Conservation (phyloP, 2,797 vertebrate genomes). For the Danio kyathit region DNA sequence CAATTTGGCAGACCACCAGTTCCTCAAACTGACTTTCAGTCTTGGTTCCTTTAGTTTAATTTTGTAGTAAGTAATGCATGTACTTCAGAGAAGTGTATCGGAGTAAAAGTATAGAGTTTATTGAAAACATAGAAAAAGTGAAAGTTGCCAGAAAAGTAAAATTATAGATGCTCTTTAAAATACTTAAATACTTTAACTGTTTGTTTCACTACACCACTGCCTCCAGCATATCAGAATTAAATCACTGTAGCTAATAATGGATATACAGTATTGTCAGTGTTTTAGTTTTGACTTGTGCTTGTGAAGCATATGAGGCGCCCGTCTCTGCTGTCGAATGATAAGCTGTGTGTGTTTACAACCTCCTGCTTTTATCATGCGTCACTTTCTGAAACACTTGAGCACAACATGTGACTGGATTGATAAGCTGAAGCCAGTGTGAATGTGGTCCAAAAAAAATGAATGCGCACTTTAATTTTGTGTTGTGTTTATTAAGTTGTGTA, state of each 20-base stretch:
- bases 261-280: neutral
- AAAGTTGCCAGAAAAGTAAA: no score
- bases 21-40: no score
- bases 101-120: no score
- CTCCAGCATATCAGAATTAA: neutral
- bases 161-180: no score
- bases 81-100: no score
- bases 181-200: no score
- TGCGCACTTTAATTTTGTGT: neutral
- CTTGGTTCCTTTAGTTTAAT: no score
- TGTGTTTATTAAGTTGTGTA: no score
- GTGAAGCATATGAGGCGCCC: rapidly evolving
- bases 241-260: conserved; percentile 1
- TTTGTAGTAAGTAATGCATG: no score
- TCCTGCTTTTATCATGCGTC: conserved; percentile 15
- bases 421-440: neutral
- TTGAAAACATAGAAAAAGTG: no score
- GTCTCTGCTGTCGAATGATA: conserved; percentile 43
- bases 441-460: neutral
- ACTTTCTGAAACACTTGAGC: neutral
- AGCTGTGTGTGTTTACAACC: conserved; percentile 32
- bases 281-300: conserved; percentile 5
- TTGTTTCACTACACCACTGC: no score
- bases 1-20: no score
- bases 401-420: neutral